Base-by-base conservation (phyloP, 2,797 vertebrate species). In the Galago senegalensis region DNA sequence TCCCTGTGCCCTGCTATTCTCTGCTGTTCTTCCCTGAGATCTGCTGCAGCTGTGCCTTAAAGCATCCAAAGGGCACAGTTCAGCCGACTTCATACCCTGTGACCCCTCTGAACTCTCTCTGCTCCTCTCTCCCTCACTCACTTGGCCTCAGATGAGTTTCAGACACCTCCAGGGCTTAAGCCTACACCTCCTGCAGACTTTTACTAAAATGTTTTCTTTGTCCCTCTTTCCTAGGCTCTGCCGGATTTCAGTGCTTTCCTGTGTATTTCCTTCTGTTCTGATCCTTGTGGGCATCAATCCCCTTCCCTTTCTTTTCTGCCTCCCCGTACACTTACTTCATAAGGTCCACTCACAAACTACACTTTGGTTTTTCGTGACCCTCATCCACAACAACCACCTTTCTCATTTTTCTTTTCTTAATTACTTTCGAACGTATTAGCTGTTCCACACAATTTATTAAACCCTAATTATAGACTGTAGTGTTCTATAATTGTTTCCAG, bases 341-440 rank as follows among this genome's bases (percentile, higher is more conserved):
- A 69, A 77, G 43, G 23, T 65, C 31, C 61, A 23, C 60, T 70
- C 61, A n/a, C 81, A 79, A 87, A 58, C 2, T 37, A 58, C 5
- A 7, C 20, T 88, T 61, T 21, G 16, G 58, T 82, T 75, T 65
- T 69, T 63, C 65, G 84, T 27, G 18, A 79, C 27, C 9, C 20
- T 88, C 37, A 31, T 27, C 56, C 83, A 72, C 18, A 79, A 61
- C 13, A 85, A 60, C 13, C 73, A 4, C 8, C 31, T 86, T 46
- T 87, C 73, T 86, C 16, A 21, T 93, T 93, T 79, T 93, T 81
- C 37, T 94, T 88, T 89, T 81, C 88, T 90, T 77, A 79, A 80
- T 96, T 92, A 37, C 49, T 89, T 96, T 75, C 80, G 60, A 89
- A 86, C 14, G 83, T 96, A 87, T 87, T 63, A 93, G 73, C 46